Base-by-base conservation (phyloP, 2,113 vertebrate genomes). In the Herpailurus yagouaroundi region DNA sequence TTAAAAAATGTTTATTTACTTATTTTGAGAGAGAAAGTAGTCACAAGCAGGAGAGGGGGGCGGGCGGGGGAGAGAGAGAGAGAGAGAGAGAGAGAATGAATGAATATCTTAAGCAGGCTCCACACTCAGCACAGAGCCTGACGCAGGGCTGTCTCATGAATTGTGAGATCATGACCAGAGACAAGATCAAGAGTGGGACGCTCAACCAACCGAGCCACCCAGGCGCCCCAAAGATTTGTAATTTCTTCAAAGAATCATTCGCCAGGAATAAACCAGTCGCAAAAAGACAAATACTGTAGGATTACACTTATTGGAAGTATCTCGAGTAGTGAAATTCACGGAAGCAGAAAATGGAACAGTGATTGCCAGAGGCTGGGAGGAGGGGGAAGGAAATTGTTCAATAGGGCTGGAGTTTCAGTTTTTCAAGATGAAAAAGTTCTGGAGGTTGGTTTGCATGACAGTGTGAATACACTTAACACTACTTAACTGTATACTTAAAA, bases 191-290 rank as follows among this genome's bases (percentile, higher is more conserved):
- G 55, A 60, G 57, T 60, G 19, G 57, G 57, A 23, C 21, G 8
- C 21, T 60, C 57, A 60, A 60, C 21, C 21, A 21, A 3, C 57
- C 3, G 57, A 60, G 21, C 57, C 57, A 60, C 21, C 21, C 57
- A 60, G 57, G 57, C 57, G 7, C 50, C 50, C 21, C 74, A 80
- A 91, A 91, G 64, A 87, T 80, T 66, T 36, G 82, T 31, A 66
- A 86, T 93, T 90, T 93, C 64, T 97, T 48, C 68, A 86, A 68
- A 93, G 66, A 81, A 57, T 91, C 81, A 74, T 68, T 95, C 81
- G 19, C 31, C 57, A 88, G 66, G 76, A 86, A 82, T 82, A 91
- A 82, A 41, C 14, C 25, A 76, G 57, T 57, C 48, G 66, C 66
- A 71, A 63, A 87, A 68, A 63, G 38, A 83, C 66, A 76, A 82